phyloP scores from a whole-genome alignment of 2,888 invertebrate genomes.

The Anodontia alba region DNA sequence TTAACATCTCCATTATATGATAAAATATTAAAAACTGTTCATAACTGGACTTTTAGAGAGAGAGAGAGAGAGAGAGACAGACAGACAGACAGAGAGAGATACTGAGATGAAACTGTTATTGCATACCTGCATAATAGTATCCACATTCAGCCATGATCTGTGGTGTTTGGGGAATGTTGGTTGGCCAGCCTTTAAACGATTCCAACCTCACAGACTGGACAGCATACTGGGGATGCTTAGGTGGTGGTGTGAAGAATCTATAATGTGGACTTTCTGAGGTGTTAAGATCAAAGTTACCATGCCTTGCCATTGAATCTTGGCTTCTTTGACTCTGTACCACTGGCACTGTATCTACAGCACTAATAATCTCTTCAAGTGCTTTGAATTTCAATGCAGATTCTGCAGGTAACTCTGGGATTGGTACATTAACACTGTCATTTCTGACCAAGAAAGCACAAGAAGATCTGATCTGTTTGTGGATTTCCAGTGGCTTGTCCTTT shows the following conservation, averaged over 20 bases:
- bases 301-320: not conserved
- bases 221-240: slow-evolving; percentile 65
- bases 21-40: too few species aligned
- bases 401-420: not conserved
- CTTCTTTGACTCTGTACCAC: too few species aligned
- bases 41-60: too few species aligned
- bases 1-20: too few species aligned
- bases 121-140: slow-evolving; percentile 93
- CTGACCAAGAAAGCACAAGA: slow-evolving; percentile 47
- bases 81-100: too few species aligned
- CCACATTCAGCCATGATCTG: slow-evolving; percentile 93
- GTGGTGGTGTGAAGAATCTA: slow-evolving; percentile 28
- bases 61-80: too few species aligned
- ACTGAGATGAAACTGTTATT: too few species aligned
- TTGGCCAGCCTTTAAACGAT: slow-evolving; percentile 89
- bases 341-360: not conserved
- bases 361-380: not conserved
- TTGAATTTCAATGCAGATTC: not conserved
- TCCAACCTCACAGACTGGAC: slow-evolving; percentile 45
- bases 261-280: not conserved
- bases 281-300: not conserved
- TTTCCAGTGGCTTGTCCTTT: slow-evolving; percentile 39
- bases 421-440: slow-evolving; percentile 40
- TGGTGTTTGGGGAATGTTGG: slow-evolving; percentile 91
- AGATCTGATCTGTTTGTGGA: slow-evolving; percentile 41